Conservation (phyloP, 2,797 vertebrate species). For the Eidolon dupreanum region DNA sequence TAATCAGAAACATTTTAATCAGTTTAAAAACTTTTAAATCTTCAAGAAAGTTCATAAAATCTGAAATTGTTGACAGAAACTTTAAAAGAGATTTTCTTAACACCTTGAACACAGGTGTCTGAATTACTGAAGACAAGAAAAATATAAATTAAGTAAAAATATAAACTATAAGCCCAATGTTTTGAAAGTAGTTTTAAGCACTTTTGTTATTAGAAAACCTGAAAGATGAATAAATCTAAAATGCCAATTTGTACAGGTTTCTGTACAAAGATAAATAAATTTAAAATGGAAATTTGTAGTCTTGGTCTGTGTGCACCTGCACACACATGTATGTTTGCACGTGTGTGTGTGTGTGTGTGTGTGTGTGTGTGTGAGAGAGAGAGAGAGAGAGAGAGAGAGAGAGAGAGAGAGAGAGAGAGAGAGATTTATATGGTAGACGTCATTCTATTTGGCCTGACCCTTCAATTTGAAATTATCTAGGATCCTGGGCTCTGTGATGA, state of each 20-base stretch:
- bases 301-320: background rate
- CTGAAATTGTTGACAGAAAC: background rate
- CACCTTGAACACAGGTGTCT: conserved; percentile 1
- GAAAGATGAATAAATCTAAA: conserved; percentile 13
- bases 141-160: background rate
- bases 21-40: background rate
- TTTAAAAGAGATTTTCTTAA: background rate
- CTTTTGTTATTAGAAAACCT: background rate
- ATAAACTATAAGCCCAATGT: background rate
- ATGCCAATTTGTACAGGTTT: background rate
- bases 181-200: background rate
- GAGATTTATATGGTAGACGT: background rate
- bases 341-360: background rate
- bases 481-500: background rate
- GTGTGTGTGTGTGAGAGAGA: background rate
- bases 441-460: background rate
- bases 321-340: background rate
- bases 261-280: conserved; percentile 20
- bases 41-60: background rate
- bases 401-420: too few species aligned
- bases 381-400: too few species aligned
- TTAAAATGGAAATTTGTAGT: background rate
- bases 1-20: conserved; percentile 21
- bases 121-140: conserved; percentile 38
- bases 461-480: background rate